Base-by-base conservation (phyloP, 2,113 vertebrate genomes). In the Strigops habroptila region DNA sequence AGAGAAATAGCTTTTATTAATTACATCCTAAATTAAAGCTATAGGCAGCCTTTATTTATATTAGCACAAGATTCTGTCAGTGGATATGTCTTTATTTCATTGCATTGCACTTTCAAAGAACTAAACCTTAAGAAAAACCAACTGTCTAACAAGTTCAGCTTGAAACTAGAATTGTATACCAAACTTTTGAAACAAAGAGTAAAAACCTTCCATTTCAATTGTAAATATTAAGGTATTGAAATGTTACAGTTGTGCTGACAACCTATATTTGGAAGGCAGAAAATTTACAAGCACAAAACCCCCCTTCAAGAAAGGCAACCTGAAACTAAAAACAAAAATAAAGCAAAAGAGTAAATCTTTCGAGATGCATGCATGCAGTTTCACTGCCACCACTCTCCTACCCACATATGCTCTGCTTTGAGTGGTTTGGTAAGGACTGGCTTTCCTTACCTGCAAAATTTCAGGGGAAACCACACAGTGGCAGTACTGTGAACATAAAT, bases 401-500 rank as follows among this genome's bases (percentile, higher is more conserved):
- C 24, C 33, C 69, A 51, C 22, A 5, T 24, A 25, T 3, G 2
- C 3, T 3, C 60, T 48, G 62, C 52, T 82, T 41, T 48, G 43
- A 78, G 33, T 24, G 9, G 12, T 37, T 81, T 60, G 71, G 51
- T 22, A 9, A 23, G 31, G 49, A 41, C 70, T 5, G 27, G 49
- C 22, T 91, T 81, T 79, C 65, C 74, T 85, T 3, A 82, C 88
- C 95, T 75, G 82, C 83, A 80, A 86, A 62, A 70, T 93, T 96
- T 87, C 92, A 93, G 74, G 51, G 86, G 41, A 96, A 95, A 14
- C 96, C 96, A 96, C 92, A 95, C 88, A 92, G 95, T 91, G 92
- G 96, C 95, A 97, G 94, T 96, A 77, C 96, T 96, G 95, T 46
- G 88, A 96, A 94, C 16, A 31, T 41, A 94, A 94, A 89, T 35